phyloP scores from a whole-genome alignment of 2,888 invertebrate species.

The Sinodicranocentrus sp. region DNA sequence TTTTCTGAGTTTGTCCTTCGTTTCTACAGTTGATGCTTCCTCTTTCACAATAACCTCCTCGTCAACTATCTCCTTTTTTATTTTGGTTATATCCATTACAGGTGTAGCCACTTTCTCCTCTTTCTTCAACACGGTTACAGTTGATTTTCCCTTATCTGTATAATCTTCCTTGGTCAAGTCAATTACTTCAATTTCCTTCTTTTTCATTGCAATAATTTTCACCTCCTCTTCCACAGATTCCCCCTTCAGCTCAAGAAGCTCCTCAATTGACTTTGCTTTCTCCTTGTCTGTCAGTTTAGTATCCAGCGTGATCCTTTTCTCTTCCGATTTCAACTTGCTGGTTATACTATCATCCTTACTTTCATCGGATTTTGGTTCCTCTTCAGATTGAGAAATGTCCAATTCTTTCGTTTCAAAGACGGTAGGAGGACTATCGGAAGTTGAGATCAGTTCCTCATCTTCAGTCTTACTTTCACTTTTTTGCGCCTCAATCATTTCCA shows the following conservation, averaged over 20 bases:
- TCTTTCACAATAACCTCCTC: slow-evolving; percentile 79
- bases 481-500: slow-evolving; percentile 19
- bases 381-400: slow-evolving; percentile 57
- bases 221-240: slow-evolving; percentile 81
- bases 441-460: slow-evolving; percentile 81
- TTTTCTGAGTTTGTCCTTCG: slow-evolving; percentile 24
- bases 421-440: slow-evolving; percentile 71
- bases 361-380: slow-evolving; percentile 52
- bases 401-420: slow-evolving; percentile 59
- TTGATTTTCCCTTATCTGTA: not conserved
- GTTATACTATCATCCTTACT: slow-evolving; percentile 50
- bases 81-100: not conserved
- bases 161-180: slow-evolving; percentile 11
- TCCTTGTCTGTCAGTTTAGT: slow-evolving; percentile 64
- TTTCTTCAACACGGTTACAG: not conserved
- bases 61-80: slow-evolving; percentile 51
- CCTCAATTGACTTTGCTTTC: slow-evolving; percentile 80
- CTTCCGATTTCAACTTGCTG: slow-evolving; percentile 43
- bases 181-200: slow-evolving; percentile 33
- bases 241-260: slow-evolving; percentile 87
- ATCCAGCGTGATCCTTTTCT: slow-evolving; percentile 53
- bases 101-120: not conserved
- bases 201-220: slow-evolving; percentile 32
- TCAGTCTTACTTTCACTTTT: slow-evolving; percentile 49
- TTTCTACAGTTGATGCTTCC: slow-evolving; percentile 76